phyloP scores from a whole-genome alignment of 2,113 vertebrate species.

The Nesogale talazaci region DNA sequence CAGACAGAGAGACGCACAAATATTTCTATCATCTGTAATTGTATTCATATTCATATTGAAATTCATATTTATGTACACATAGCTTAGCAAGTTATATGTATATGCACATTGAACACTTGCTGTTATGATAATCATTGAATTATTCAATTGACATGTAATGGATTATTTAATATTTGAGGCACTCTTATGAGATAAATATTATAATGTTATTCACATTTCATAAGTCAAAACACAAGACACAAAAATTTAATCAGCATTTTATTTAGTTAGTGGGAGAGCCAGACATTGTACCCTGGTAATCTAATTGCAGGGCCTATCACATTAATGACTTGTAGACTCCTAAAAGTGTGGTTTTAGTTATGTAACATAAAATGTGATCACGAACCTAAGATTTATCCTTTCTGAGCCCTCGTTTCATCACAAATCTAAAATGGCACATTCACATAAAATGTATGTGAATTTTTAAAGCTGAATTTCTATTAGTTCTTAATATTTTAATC shows the following conservation, averaged over 20 bases:
- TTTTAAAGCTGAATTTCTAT: background rate
- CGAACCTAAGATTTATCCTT: conserved; percentile 2
- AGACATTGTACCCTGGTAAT: background rate
- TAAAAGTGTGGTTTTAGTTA: background rate
- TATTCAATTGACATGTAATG: background rate
- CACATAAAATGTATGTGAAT: background rate
- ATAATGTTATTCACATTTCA: background rate
- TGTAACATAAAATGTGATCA: background rate
- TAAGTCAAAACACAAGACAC: background rate
- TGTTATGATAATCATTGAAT: background rate
- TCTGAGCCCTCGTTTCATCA: background rate
- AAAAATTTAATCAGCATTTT: background rate
- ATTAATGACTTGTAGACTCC: background rate
- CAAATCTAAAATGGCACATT: background rate
- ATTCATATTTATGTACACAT: background rate
- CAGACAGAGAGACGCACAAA: background rate
- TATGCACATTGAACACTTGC: background rate
- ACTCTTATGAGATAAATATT: background rate
- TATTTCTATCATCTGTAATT: background rate
- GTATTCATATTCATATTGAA: background rate
- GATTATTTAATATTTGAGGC: background rate
- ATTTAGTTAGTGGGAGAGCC: background rate
- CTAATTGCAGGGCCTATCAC: background rate
- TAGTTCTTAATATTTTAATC: conserved; percentile 6
- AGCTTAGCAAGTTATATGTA: background rate